phyloP scores from a whole-genome alignment of 2,113 vertebrate species.

The Caranx melampygus region DNA sequence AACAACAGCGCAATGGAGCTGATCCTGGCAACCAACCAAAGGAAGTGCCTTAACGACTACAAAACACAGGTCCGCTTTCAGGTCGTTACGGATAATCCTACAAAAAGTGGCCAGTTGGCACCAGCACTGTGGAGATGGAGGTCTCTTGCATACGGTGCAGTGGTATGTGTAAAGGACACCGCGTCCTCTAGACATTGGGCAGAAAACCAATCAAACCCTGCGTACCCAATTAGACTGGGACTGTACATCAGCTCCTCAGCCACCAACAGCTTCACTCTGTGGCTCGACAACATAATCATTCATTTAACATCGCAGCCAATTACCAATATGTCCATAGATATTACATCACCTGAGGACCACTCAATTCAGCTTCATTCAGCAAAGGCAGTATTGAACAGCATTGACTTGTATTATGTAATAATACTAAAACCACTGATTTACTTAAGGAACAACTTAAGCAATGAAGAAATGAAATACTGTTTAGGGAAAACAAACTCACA shows the following conservation, averaged over 20 bases:
- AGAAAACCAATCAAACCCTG: slow-evolving; percentile 72
- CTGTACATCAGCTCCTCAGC: slow-evolving; percentile 66
- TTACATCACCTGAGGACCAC: neutral
- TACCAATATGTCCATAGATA: slow-evolving; percentile 52
- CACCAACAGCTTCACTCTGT: slow-evolving; percentile 28
- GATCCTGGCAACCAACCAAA: slow-evolving; percentile 5
- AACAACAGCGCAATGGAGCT: neutral
- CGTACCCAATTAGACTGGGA: slow-evolving; percentile 74
- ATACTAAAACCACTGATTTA: neutral
- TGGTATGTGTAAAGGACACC: slow-evolving; percentile 44
- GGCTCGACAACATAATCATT: slow-evolving; percentile 38
- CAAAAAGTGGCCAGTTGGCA: neutral
- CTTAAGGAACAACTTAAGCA: neutral
- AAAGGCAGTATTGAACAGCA: neutral
- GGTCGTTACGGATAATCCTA: neutral
- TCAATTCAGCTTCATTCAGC: neutral
- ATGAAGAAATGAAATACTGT: neutral
- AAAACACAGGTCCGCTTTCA: neutral
- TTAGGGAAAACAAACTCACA: too few species aligned
- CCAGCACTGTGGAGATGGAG: neutral
- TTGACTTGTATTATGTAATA: neutral
- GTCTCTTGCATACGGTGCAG: neutral
- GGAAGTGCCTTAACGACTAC: neutral
- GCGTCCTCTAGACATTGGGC: slow-evolving; percentile 64
- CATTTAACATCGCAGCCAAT: slow-evolving; percentile 48